Conservation (phyloP, 2,888 invertebrate species). For the Pollenia labialis region DNA sequence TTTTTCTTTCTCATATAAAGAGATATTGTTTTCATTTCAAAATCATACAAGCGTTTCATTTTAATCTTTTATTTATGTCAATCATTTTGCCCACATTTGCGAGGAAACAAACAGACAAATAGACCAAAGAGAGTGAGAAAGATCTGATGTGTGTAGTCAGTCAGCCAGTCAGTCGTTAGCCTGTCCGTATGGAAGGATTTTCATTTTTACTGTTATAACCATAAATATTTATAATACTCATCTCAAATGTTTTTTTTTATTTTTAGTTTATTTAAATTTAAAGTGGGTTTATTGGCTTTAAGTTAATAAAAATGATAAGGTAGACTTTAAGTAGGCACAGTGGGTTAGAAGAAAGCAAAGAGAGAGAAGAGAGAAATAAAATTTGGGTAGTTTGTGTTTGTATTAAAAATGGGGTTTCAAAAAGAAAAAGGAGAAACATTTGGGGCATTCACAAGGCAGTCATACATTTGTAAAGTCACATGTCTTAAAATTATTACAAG, state of each 20-base stretch:
- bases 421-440: too few species aligned
- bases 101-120: conserved; percentile 23
- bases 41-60: conserved; percentile 49
- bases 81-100: conserved; percentile 70
- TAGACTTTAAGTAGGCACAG: conserved; percentile 10
- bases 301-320: conserved; percentile 61
- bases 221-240: conserved; percentile 58
- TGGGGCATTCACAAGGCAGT: too few species aligned
- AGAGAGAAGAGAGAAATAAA: too few species aligned
- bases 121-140: conserved; percentile 10
- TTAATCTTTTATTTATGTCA: conserved; percentile 71
- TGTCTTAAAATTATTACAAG: too few species aligned
- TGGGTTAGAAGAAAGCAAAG: neutral
- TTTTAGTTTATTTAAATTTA: conserved; percentile 40
- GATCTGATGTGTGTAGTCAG: conserved; percentile 3
- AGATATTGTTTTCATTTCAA: conserved; percentile 35
- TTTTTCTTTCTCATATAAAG: neutral
- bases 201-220: conserved; percentile 48
- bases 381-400: too few species aligned
- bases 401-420: too few species aligned
- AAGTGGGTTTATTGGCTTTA: conserved; percentile 66
- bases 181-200: conserved; percentile 44
- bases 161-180: neutral
- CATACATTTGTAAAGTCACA: too few species aligned
- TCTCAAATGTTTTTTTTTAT: conserved; percentile 20